Base-by-base conservation (phyloP, 2,113 vertebrate genomes). In the Plectropomus leopardus region DNA sequence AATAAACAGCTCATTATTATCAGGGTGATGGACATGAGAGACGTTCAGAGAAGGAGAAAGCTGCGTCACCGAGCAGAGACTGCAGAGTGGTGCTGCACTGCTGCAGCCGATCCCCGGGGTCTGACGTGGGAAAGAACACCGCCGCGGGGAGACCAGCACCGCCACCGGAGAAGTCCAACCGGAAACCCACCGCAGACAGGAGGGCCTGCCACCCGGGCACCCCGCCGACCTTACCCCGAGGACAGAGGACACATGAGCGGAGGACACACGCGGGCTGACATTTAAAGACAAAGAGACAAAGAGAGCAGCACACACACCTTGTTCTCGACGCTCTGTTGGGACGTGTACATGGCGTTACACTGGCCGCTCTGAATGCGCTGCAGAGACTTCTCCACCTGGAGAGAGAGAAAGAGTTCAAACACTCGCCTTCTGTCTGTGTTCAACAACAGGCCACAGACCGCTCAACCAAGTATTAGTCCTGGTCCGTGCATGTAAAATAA, bases 301-400 rank as follows among this genome's bases (percentile, higher is more conserved):
- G 5, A 30, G 8, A 72, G 1, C 8, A 17, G 4, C n/a, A 67
- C 65, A 48, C 87, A 30, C 23, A 99, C 98, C 93, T 99, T 99
- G 36, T 99, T 98, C 92, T 99, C 98, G 14, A 99, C 97, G 0
- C 98, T 99, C 65, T 98, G 97, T 57, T 99, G 98, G 4, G 98
- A 99, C 0, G 98, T 99, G 83, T 99, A 99, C 98, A 99, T 98
- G 55, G 97, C 96, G 26, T 99, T 98, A 81, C 96, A 96, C 91
- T 98, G 98, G 63, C 97, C 97, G 0, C 96, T 97, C 94, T 98
- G 97, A 86, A 99, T 98, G 23, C 98, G 95, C 95, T 99, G 98
- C 89, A 99, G 58, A 0, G 98, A 98, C 80, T 99, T 99, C 93
- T 99, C 98, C 82, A 99, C 96, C 98, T 99, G 88, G 1, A 13